phyloP scores from a whole-genome alignment of 2,113 vertebrate genomes.

The Argyrosomus japonicus region DNA sequence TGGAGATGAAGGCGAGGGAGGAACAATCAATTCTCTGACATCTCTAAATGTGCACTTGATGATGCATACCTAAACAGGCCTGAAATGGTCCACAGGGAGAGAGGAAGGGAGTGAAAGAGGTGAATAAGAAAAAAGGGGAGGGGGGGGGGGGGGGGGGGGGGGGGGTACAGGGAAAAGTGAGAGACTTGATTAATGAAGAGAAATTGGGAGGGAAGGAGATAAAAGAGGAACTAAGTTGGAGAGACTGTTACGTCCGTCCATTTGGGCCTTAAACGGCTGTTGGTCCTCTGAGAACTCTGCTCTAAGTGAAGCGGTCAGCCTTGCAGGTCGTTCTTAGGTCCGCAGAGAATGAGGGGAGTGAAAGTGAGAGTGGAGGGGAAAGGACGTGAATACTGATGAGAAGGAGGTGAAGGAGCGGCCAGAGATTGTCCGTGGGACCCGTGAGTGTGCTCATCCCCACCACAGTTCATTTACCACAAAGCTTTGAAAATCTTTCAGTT shows the following conservation, averaged over 20 bases:
- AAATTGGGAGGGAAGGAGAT: slow-evolving; percentile 55
- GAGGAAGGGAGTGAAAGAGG: slow-evolving; percentile 39
- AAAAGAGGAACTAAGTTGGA: slow-evolving; percentile 52
- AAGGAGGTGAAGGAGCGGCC: slow-evolving; percentile 55
- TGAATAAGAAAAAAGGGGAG: slow-evolving; percentile 24
- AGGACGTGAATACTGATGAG: slow-evolving; percentile 68
- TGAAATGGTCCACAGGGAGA: slow-evolving; percentile 61
- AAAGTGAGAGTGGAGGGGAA: slow-evolving; percentile 33
- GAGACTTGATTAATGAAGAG: slow-evolving; percentile 64
- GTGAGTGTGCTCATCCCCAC: slow-evolving; percentile 9
- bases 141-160: background rate
- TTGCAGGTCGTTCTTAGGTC: slow-evolving; percentile 56
- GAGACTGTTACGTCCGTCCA: slow-evolving; percentile 48
- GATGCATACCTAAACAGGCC: slow-evolving; percentile 80
- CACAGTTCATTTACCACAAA: slow-evolving; percentile 51
- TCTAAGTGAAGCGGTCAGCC: slow-evolving; percentile 58
- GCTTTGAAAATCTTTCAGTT: slow-evolving; percentile 6
- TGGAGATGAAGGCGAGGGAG: slow-evolving; percentile 72
- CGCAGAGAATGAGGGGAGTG: slow-evolving; percentile 46
- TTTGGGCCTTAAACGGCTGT: slow-evolving; percentile 54
- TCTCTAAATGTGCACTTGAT: slow-evolving; percentile 79
- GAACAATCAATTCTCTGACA: slow-evolving; percentile 78
- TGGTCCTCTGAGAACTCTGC: slow-evolving; percentile 42
- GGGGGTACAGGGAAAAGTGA: background rate
- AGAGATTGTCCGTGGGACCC: slow-evolving; percentile 43